phyloP scores from a whole-genome alignment of 2,888 invertebrate species.

The Eupithecia subfuscata region DNA sequence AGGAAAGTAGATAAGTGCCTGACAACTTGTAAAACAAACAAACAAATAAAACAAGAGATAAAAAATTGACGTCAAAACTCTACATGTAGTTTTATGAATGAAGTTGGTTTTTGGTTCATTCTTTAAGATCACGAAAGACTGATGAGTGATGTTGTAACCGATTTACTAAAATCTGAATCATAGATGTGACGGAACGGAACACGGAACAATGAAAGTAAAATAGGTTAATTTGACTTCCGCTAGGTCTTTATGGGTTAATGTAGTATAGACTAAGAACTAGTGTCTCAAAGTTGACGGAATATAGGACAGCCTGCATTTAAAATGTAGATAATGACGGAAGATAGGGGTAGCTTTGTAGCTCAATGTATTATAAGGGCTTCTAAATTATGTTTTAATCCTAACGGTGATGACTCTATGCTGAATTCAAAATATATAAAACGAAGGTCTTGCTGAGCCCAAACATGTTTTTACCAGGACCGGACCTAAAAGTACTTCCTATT shows the following conservation, averaged over 20 bases:
- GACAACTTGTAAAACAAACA: background rate
- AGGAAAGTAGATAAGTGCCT: background rate
- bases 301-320: conserved; percentile 40
- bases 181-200: background rate
- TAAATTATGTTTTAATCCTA: background rate
- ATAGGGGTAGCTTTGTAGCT: conserved; percentile 18
- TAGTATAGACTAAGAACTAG: conserved; percentile 11
- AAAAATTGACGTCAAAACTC: background rate
- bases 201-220: background rate
- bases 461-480: too few species aligned
- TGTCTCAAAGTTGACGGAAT: conserved; percentile 33
- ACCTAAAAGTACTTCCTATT: too few species aligned
- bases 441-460: background rate
- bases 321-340: conserved; percentile 30
- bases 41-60: background rate
- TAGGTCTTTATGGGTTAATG: conserved; percentile 15
- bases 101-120: background rate
- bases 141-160: background rate
- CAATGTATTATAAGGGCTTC: conserved; percentile 3
- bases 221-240: background rate
- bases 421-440: background rate
- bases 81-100: background rate
- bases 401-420: background rate
- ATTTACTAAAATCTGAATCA: background rate
- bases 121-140: background rate